Percentiles rank a stretch among this genome's conserved stretches.
phyloP scores from a whole-genome alignment of 1,140 invertebrate species.

The Zophobas atratus region DNA sequence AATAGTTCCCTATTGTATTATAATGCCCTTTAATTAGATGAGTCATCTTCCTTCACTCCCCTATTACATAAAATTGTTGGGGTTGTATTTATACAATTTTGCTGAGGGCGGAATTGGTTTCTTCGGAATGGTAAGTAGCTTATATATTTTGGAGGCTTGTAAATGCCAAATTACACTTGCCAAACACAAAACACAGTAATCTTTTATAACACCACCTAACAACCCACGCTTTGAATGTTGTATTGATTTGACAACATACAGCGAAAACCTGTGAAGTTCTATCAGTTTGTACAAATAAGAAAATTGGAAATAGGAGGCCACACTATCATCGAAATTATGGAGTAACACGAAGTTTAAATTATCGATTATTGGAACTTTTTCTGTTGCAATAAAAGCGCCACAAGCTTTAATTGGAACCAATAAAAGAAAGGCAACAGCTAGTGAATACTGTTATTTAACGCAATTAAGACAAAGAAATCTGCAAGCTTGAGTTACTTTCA shows the following conservation, averaged over 20 bases:
- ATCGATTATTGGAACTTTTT: not conserved
- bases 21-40: constrained; percentile 39
- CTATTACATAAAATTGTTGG: constrained; percentile 2
- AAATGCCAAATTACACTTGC: not conserved
- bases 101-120: constrained; percentile 14
- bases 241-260: constrained; percentile 10
- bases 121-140: constrained; percentile 12
- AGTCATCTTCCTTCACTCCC: constrained; percentile 15
- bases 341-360: not conserved
- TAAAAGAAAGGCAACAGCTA: constrained; percentile 20
- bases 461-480: too few relatives aligned
- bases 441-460: not conserved
- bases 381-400: constrained; percentile 7
- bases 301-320: too few relatives aligned
- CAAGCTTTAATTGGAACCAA: constrained; percentile 24
- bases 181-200: not conserved
- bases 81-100: constrained; percentile 11
- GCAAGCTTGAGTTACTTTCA: not conserved
- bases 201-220: not conserved
- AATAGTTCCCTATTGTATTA: constrained; percentile 21
- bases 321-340: too few relatives aligned
- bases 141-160: constrained; percentile 4
- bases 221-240: not conserved
- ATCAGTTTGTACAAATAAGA: not conserved
- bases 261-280: not conserved